These are phyloP conservation scores for Tetragnatha montana DNA, from an alignment of 2,888 invertebrate species.

Conservation along the genomic window DNA sequence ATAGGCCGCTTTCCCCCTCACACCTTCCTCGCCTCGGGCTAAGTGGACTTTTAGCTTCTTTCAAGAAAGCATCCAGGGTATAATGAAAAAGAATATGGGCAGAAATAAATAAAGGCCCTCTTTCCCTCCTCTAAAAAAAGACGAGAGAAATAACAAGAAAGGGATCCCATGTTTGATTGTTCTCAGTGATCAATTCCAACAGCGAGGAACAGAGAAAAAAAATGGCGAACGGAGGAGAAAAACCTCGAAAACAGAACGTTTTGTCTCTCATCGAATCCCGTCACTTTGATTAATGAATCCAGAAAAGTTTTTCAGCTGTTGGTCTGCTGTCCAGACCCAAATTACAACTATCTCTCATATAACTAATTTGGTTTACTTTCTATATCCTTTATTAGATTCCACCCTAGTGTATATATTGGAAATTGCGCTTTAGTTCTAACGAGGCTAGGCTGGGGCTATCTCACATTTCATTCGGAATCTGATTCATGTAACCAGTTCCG, in stretches of 20 bases:
- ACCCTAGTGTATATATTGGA: slow-evolving; percentile 3
- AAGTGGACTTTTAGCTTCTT: slow-evolving; percentile 37
- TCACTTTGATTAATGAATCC: slow-evolving; percentile 57
- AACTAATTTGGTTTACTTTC: slow-evolving; percentile 52
- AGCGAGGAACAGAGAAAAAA: slow-evolving; percentile 6
- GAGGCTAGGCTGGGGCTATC: not conserved
- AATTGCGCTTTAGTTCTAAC: slow-evolving; percentile 13
- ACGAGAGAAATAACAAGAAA: slow-evolving; percentile 40
- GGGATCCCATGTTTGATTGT: slow-evolving; percentile 60
- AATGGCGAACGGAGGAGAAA: slow-evolving; percentile 18
- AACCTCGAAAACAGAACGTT: not conserved
- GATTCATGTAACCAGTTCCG: not conserved
- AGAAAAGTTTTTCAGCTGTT: slow-evolving; percentile 33
- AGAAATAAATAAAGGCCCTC: not conserved
- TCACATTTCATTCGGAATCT: not conserved
- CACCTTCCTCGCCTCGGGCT: not conserved
- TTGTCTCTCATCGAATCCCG: slow-evolving; percentile 46
- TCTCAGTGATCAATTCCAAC: slow-evolving; percentile 52
- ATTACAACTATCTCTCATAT: slow-evolving; percentile 44
- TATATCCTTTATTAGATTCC: slow-evolving; percentile 34
- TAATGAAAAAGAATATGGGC: not conserved
- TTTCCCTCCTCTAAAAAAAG: slow-evolving; percentile 1
- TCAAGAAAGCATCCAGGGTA: not conserved
- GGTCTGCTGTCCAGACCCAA: slow-evolving; percentile 7
- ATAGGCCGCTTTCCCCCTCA: slow-evolving; percentile 9